Evolutionary conservation across 2,113 vertebrate species (phyloP).

Genomic region (Ciconia boyciana): DNA sequence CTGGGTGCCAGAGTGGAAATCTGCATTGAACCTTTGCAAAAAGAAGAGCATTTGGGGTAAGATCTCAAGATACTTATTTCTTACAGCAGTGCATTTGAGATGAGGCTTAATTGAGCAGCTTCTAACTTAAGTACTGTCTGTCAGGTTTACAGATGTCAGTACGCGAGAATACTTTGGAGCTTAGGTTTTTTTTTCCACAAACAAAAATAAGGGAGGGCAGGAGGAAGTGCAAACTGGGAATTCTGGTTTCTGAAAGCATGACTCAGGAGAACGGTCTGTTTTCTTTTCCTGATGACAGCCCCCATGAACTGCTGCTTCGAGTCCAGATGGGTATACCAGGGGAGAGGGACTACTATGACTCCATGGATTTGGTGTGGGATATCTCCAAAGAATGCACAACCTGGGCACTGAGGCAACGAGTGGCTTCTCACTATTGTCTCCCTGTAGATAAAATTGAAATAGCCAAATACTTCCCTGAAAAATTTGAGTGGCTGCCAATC

Average conservation of each 20-base stretch:
- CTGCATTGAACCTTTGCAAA: slow-evolving; percentile 83
- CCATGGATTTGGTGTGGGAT: slow-evolving; percentile 87
- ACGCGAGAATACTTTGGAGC: background rate
- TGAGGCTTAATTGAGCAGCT: background rate
- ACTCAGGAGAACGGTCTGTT: background rate
- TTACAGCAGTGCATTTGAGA: background rate
- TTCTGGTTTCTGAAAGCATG: background rate
- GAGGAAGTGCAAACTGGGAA: background rate
- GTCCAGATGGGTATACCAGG: slow-evolving; percentile 84
- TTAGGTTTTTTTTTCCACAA: background rate
- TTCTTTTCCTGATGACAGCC: slow-evolving; percentile 61
- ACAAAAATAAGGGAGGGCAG: background rate
- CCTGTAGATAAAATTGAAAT: slow-evolving; percentile 85
- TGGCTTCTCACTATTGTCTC: slow-evolving; percentile 80
- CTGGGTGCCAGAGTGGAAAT: slow-evolving; percentile 74
- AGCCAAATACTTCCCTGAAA: slow-evolving; percentile 90
- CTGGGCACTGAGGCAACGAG: slow-evolving; percentile 75
- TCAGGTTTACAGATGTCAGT: background rate
- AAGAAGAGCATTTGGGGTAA: slow-evolving; percentile 87
- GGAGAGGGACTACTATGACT: slow-evolving; percentile 74
- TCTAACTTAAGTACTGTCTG: background rate
- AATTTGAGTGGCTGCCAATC: slow-evolving; percentile 87
- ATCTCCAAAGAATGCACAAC: slow-evolving; percentile 76
- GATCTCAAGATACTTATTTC: background rate
- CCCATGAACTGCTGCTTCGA: slow-evolving; percentile 83